Evolutionary conservation across 1,140 invertebrate species (phyloP).

Genomic region (Drosophila ironensis): DNA sequence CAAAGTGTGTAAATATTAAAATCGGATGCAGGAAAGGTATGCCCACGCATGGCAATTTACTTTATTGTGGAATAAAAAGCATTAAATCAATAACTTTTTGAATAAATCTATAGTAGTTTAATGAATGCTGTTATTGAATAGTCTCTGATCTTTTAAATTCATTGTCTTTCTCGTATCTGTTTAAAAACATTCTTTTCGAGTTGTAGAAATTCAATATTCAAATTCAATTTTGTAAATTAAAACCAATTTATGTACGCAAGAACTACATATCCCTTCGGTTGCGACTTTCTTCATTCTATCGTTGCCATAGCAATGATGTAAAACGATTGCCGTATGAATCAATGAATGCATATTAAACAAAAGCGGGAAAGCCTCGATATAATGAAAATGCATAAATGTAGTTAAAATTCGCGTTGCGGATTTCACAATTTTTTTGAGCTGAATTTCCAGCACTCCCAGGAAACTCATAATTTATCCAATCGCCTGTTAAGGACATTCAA

Average conservation of each 20-base stretch:
- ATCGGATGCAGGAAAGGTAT: not conserved
- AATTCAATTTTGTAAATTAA: no score
- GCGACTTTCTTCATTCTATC: conserved; percentile 28
- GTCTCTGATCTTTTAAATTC: no score
- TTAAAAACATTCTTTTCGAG: no score
- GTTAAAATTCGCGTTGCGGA: conserved; percentile 6
- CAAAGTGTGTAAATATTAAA: conserved; percentile 10
- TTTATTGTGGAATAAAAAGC: not conserved
- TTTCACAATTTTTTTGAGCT: not conserved
- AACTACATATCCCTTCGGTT: no score
- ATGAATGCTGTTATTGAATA: no score
- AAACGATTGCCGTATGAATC: conserved; percentile 65
- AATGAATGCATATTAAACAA: conserved; percentile 72
- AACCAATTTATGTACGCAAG: no score
- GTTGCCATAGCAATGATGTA: conserved; percentile 44
- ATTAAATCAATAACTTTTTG: not conserved
- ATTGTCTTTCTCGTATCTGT: no score
- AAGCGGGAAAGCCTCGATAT: conserved; percentile 48
- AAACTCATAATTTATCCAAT: conserved; percentile 45
- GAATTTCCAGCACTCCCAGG: not conserved
- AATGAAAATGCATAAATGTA: conserved; percentile 56
- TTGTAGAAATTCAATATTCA: no score
- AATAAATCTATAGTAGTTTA: no score
- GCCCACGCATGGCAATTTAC: not conserved
- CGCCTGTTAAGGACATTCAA: conserved; percentile 51